Evolutionary conservation across 2,113 vertebrate genomes (phyloP), one percentile per base, ranked within the genome.

Genomic region (Bufo bufo): DNA sequence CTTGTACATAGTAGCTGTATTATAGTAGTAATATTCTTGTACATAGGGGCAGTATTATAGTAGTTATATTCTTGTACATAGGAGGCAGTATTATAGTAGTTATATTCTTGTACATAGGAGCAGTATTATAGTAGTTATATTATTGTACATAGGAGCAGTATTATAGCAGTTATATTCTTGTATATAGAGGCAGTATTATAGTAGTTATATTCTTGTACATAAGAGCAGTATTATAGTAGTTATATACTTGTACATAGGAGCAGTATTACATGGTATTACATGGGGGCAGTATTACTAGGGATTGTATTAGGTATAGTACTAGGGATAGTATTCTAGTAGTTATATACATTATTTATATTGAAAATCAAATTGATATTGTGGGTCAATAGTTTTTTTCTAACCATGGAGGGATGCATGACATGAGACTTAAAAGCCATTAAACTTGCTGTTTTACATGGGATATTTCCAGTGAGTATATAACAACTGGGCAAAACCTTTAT

Each of bases 11-110:
- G 23, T 9, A 8, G 66, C 10, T 3, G 66, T 71, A 33, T 71
- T 69, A 74, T 47, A 74, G 71, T 74, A 74, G n/a, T 71, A 43
- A 71, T 65, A 71, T 71, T 71, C 33, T 71, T 71, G 66, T 71
- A 71, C 12, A 74, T 74, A 74, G 43, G 43, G 0, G 16, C 43
- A 74, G 33, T 47, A 47, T 74, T 74, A 74, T 74, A 74, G 65
- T 69, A 69, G 43, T 74, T 74, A 74, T 74, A 74, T 47, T 74
- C 71, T 74, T 74, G 65, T 74, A 74, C 6, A 74, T 47, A 47
- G 71, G 33, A 8, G 71, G 71, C 71, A 74, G 43, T 74, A 74
- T 74, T 74, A 47, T 74, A 74, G 43, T 74, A 74, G 13, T 74
- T 74, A 74, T 74, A 74, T 74, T 74, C 5, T 74, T 74, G 33